These are phyloP conservation scores for Baryphthengus martii DNA, from an alignment of 2,113 vertebrate species.

Conservation along the genomic window DNA sequence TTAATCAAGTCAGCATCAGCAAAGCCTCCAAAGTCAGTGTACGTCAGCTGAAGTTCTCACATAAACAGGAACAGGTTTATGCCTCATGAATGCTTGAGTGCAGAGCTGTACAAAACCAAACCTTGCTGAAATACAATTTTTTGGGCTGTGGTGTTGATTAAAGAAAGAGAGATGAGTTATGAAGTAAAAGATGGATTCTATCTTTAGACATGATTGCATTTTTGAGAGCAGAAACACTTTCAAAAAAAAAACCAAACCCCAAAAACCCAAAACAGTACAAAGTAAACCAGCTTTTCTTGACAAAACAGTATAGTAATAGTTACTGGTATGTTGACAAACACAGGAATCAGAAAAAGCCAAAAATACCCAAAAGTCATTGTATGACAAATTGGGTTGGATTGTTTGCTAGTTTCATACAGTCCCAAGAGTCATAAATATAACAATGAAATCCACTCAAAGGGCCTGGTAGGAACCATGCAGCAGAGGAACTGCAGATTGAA, in stretches of 20 bases:
- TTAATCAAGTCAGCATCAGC: conserved; percentile 12
- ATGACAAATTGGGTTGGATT: not conserved
- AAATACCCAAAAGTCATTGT: not conserved
- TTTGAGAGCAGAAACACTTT: not conserved
- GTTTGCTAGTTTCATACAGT: not conserved
- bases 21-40: not conserved
- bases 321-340: not conserved
- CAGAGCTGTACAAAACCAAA: not conserved
- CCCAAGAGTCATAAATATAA: not conserved
- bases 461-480: not conserved
- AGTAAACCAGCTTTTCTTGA: not conserved
- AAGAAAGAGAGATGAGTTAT: not conserved
- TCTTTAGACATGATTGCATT: not conserved
- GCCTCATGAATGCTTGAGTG: not conserved
- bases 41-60: not conserved
- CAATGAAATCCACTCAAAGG: not conserved
- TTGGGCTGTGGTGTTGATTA: not conserved
- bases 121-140: not conserved
- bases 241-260: not conserved
- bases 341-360: not conserved
- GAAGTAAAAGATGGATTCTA: not conserved
- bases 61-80: conserved; percentile 2
- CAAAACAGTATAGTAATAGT: not conserved
- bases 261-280: not conserved
- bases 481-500: not conserved